Evolutionary conservation across 2,113 vertebrate species (phyloP).

Genomic region (Paraplagusia blochii): DNA sequence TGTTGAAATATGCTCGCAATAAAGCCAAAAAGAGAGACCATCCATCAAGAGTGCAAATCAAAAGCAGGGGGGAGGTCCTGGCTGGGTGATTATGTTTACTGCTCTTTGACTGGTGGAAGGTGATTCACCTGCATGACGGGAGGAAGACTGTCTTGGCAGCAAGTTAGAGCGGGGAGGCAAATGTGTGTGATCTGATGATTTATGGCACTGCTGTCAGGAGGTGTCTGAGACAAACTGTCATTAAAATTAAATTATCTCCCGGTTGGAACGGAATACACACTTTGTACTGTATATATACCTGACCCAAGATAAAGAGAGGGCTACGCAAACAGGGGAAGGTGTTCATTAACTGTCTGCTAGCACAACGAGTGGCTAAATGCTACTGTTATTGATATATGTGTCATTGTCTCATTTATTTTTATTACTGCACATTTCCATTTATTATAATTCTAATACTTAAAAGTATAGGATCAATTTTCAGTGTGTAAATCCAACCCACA

Average conservation of each 20-base stretch:
- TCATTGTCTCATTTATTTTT: too few relatives aligned
- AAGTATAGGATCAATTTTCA: too few relatives aligned
- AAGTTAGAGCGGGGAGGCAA: constrained; percentile 47
- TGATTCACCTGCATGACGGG: constrained; percentile 88
- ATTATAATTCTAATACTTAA: too few relatives aligned
- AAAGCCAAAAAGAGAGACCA: constrained; percentile 73
- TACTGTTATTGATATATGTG: too few relatives aligned
- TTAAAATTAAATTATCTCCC: constrained; percentile 91
- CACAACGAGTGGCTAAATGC: too few relatives aligned
- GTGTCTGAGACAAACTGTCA: constrained; percentile 86
- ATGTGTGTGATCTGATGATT: constrained; percentile 90
- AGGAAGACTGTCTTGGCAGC: constrained; percentile 92
- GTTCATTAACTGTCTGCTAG: too few relatives aligned
- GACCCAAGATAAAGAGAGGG: too few relatives aligned
- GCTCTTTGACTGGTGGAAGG: constrained; percentile 89
- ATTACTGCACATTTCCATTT: too few relatives aligned
- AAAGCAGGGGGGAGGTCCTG: constrained; percentile 77
- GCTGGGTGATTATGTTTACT: constrained; percentile 84
- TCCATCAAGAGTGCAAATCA: constrained; percentile 86
- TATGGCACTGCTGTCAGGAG: constrained; percentile 87
- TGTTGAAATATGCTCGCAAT: constrained; percentile 77
- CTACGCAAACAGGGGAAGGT: too few relatives aligned
- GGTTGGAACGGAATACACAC: constrained; percentile 65
- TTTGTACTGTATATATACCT: constrained; percentile 32
- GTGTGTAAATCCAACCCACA: too few relatives aligned